Evolutionary conservation across 1,140 invertebrate genomes (phyloP), one percentile per base, ranked within the genome.

Genomic region (Brachionus plicatilis): DNA sequence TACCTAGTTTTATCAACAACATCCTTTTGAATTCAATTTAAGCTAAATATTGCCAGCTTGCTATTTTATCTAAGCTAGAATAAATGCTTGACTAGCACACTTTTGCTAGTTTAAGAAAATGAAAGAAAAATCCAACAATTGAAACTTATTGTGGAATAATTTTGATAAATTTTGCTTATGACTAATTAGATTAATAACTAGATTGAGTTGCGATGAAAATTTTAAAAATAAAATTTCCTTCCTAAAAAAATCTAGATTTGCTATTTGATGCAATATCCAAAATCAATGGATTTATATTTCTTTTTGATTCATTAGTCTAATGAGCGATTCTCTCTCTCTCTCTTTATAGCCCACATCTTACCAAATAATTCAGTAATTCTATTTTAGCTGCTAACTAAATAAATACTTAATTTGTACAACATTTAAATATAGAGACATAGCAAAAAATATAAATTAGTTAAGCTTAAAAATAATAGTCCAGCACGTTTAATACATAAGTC

Each of bases 391-490:
- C 37, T 68, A 41, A 72, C 33, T 43, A 72, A 72, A 72, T 43
- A 72, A 72, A 72, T 43, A 41, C 68, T 72, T 72, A 72, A 43
- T 72, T 72, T 72, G 68, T 45, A 43, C 68, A 72, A 41, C 68
- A 72, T 72, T 72, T 72, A 20, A 72, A 72, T 8, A 45, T 14
- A 33, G 24, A 68, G 29, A 68, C 29, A 37, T 14, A 68, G 27
- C 12, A 68, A 68, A 41, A 68, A 68, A 60, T 5, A 17, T 60
- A 60, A 68, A 68, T 68, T 72, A 43, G 29, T 43, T 72, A 72
- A 72, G 68, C 68, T 72, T 72, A 41, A 72, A 41, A 72, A 41
- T 72, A 72, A 72, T 72, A 72, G 68, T 72, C 68, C 68, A 43
- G 33, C 68, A 72, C 68, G 68, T 72, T 45, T 72, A 7, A 11